Evolutionary conservation across 2,888 invertebrate genomes (phyloP).

Genomic region (Calliscelio sp.): DNA sequence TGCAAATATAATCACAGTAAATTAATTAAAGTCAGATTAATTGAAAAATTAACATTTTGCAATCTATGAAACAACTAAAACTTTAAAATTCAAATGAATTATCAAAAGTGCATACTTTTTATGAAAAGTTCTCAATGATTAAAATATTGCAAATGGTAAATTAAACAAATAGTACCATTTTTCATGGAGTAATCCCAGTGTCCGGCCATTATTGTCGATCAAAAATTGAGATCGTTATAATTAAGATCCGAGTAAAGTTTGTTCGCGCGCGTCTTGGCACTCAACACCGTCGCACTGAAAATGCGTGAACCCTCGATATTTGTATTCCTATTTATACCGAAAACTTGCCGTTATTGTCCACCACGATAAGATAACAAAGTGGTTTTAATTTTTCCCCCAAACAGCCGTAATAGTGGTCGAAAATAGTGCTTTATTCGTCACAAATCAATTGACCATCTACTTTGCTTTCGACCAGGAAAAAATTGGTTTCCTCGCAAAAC

Average conservation of each 20-base stretch:
- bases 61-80: too few relatives aligned
- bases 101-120: too few relatives aligned
- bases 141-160: too few relatives aligned
- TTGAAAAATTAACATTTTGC: too few relatives aligned
- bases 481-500: background rate
- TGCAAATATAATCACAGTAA: too few relatives aligned
- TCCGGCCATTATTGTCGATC: constrained; percentile 81
- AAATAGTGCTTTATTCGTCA: too few relatives aligned
- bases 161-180: constrained; percentile 87
- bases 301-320: constrained; percentile 21
- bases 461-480: too few relatives aligned
- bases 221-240: constrained; percentile 83
- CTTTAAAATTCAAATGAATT: too few relatives aligned
- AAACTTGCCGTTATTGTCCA: background rate
- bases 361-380: background rate
- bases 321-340: constrained; percentile 21
- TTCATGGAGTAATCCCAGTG: constrained; percentile 89
- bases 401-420: background rate
- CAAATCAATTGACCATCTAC: too few relatives aligned
- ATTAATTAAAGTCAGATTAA: too few relatives aligned
- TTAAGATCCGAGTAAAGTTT: constrained; percentile 84
- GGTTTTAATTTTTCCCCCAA: background rate
- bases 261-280: constrained; percentile 83
- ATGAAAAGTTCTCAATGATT: too few relatives aligned
- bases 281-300: constrained; percentile 46